These are phyloP conservation scores for Chaetodon trifasciatus DNA, from an alignment of 2,797 vertebrate genomes.

Conservation along the genomic window DNA sequence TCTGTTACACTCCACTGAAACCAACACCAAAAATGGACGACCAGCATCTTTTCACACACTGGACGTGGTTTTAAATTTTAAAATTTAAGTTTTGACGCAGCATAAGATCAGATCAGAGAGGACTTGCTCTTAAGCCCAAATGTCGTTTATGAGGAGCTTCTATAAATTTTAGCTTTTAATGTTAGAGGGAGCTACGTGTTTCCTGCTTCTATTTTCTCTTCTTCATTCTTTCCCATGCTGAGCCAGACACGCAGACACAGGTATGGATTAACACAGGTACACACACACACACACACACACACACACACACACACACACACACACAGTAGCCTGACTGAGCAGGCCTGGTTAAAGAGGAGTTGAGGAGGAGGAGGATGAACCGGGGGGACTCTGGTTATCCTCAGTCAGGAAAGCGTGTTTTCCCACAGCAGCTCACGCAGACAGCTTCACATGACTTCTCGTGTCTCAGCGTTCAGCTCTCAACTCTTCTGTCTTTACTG, in stretches of 20 bases:
- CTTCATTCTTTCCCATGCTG: conserved; percentile 40
- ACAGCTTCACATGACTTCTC: conserved; percentile 40
- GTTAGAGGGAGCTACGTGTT: conserved; percentile 10
- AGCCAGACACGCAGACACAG: conserved; percentile 54
- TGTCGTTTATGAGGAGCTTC: neutral
- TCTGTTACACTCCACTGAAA: neutral
- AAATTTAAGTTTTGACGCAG: neutral
- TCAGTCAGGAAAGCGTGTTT: conserved; percentile 71
- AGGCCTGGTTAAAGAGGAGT: conserved; percentile 71
- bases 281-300: conserved; percentile 41
- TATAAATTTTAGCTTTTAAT: neutral
- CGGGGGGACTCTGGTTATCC: conserved; percentile 80
- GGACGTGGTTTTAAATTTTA: neutral
- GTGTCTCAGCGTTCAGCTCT: conserved; percentile 39
- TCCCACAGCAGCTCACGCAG: conserved; percentile 73
- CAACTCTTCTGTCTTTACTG: conserved; percentile 21
- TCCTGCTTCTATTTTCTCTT: conserved; percentile 4
- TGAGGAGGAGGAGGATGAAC: conserved; percentile 55
- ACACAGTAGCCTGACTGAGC: conserved; percentile 71
- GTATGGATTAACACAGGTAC: conserved; percentile 54
- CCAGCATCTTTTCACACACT: neutral
- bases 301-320: conserved; percentile 35
- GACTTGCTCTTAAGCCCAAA: neutral
- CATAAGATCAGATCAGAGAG: neutral
- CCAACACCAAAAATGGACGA: neutral